Evolutionary conservation across 1,140 invertebrate genomes (phyloP).

Genomic region (Myzus persicae): DNA sequence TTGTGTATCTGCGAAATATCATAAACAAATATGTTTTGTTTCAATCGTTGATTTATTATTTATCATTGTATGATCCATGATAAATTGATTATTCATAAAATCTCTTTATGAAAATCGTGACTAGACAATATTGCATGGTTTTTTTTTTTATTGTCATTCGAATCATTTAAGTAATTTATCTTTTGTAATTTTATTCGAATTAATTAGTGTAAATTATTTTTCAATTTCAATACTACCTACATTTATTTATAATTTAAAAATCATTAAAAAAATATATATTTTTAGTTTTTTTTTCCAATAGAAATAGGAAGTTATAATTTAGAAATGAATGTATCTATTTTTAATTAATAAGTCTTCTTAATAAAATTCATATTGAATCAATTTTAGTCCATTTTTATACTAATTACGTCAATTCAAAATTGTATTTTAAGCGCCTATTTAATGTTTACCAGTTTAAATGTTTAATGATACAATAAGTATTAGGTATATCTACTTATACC

Average conservation of each 20-base stretch:
- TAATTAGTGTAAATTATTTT: background rate
- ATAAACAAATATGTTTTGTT: background rate
- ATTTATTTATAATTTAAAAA: background rate
- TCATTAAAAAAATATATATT: too few relatives aligned
- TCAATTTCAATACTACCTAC: background rate
- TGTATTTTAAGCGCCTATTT: background rate
- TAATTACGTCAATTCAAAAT: background rate
- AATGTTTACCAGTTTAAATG: too few relatives aligned
- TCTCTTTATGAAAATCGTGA: background rate
- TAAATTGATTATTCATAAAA: conserved; percentile 22
- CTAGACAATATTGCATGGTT: background rate
- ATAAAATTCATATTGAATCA: background rate
- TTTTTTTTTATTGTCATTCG: background rate
- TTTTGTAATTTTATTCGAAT: background rate
- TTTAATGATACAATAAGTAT: background rate
- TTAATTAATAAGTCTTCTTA: too few relatives aligned
- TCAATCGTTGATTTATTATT: conserved; percentile 1
- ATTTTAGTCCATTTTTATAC: background rate
- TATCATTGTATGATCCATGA: background rate
- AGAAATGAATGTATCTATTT: too few relatives aligned
- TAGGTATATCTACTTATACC: background rate
- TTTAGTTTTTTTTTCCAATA: too few relatives aligned
- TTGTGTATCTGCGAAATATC: background rate
- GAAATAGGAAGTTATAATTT: too few relatives aligned
- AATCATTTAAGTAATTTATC: background rate